Base-by-base conservation (phyloP, 2,888 invertebrate species). In the Furcula furcula region DNA sequence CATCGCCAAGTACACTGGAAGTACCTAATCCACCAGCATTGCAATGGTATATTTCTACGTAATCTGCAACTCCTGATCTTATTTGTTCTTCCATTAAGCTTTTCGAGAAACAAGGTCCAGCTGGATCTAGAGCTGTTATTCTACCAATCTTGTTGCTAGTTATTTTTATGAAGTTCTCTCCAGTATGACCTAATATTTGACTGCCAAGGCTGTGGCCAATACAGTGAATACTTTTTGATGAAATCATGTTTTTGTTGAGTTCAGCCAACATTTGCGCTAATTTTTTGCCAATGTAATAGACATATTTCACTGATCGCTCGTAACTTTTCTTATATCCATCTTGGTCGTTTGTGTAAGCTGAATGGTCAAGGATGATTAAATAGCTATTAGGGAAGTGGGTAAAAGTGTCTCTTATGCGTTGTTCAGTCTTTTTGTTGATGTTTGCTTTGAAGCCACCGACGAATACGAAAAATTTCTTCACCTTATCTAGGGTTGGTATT, bases 41-140 rank as follows among this genome's bases (percentile, higher is more conserved):
- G 15, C 92, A 92, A 56, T 92, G 92, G 42, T 91, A 86, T 0
- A 90, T 86, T 56, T 92, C 91, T 0, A 92, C 92, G 50, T 91
- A 90, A 0, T 84, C 76, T 0, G 92, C 92, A 14, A 92, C 90
- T 3, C 86, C 85, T 11, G 86, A 76, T 29, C 90, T 79, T 0
- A 92, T 65, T 47, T 91, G 84, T 10, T 89, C 79, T 26, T 83
- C 61, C 1, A 77, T 69, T 0, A 70, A 51, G 35, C 76, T 80
- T 13, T 81, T 77, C 0, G 79, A 70, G 40, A 84, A 88, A 37
- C 87, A 88, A 3, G 88, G 88, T 0, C 87, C 87, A 29, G 88
- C 88, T 1, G 88, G 88, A 29, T 88, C 88, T 4, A 87, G 53
- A 2, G 78, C 88, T 0, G 84, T 81, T 3, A 88, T 77, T 16